A percentile compares a stretch with the other conserved stretches of the same genome.
phyloP scores from a whole-genome alignment of 2,888 invertebrate species.

The Nephrocerus scutellatus region DNA sequence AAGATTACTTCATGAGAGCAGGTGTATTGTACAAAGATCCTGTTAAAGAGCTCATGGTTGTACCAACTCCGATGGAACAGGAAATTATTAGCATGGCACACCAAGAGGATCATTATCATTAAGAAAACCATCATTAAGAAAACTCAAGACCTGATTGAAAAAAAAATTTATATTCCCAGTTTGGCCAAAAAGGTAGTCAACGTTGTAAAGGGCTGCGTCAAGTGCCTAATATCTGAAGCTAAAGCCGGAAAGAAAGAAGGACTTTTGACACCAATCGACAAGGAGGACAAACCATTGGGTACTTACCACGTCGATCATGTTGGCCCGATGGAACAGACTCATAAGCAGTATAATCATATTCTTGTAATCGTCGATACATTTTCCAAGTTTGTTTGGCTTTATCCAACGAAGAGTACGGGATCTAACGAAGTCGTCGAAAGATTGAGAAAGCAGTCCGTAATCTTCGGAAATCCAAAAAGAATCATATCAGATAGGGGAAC shows the following conservation, averaged over 20 bases:
- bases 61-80: conserved; percentile 31
- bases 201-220: conserved; percentile 14
- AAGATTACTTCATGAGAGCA: conserved; percentile 8
- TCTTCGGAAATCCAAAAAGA: conserved; percentile 25
- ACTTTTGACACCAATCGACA: conserved; percentile 30
- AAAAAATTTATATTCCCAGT: conserved; percentile 27
- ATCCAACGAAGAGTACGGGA: conserved; percentile 27
- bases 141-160: conserved; percentile 25
- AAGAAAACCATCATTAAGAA: conserved; percentile 28
- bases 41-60: conserved; percentile 22
- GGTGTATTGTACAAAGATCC: conserved; percentile 10
- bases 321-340: conserved; percentile 32
- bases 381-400: conserved; percentile 38
- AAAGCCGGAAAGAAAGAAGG: conserved; percentile 35
- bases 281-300: conserved; percentile 28
- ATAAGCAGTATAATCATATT: conserved; percentile 36
- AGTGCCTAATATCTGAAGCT: conserved; percentile 20
- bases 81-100: conserved; percentile 36
- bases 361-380: conserved; percentile 35
- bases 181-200: conserved; percentile 7
- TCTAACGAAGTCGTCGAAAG: conserved; percentile 30
- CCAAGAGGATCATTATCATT: conserved; percentile 39
- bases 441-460: conserved; percentile 17
- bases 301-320: conserved; percentile 38
- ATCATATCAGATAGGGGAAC: conserved; percentile 40